A percentile compares a stretch with the other conserved stretches of the same genome.
These are phyloP conservation scores for Euplagia quadripunctaria DNA, from an alignment of 2,888 invertebrate species.

Conservation along the genomic window DNA sequence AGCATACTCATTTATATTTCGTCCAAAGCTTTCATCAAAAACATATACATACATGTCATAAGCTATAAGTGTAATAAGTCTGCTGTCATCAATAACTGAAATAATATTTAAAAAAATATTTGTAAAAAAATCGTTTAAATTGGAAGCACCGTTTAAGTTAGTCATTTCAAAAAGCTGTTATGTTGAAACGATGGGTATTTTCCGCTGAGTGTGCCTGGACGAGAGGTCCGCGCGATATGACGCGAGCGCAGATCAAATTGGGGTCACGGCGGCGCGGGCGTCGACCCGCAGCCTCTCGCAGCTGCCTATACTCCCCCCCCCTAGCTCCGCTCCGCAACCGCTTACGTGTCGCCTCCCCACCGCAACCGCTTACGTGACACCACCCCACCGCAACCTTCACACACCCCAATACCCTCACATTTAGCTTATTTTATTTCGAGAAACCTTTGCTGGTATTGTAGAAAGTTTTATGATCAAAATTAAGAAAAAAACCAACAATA, in stretches of 20 bases:
- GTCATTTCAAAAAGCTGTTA: constrained; percentile 51
- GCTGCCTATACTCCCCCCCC: constrained; percentile 65
- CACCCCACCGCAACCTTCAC: constrained; percentile 54
- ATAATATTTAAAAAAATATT: neutral
- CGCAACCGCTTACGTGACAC: constrained; percentile 30
- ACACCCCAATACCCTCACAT: constrained; percentile 47
- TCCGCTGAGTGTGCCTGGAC: constrained; percentile 83
- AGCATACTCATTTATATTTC: neutral
- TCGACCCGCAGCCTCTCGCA: constrained; percentile 82
- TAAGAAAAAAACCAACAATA: neutral
- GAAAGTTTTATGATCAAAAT: neutral
- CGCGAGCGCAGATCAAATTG: constrained; percentile 83
- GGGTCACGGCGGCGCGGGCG: constrained; percentile 86
- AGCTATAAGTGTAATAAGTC: too few species aligned
- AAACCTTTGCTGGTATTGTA: constrained; percentile 26
- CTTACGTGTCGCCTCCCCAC: constrained; percentile 43
- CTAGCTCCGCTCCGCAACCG: constrained; percentile 37
- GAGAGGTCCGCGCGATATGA: constrained; percentile 85
- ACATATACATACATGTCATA: too few species aligned
- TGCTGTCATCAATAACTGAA: too few species aligned
- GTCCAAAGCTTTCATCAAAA: neutral
- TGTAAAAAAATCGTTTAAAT: constrained; percentile 5
- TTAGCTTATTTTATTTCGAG: constrained; percentile 50
- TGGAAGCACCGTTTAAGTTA: constrained; percentile 47
- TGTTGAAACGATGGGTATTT: constrained; percentile 81